Percentiles rank a stretch among this genome's conserved stretches.
phyloP scores from a whole-genome alignment of 2,888 invertebrate species.

The Euplexia lucipara region DNA sequence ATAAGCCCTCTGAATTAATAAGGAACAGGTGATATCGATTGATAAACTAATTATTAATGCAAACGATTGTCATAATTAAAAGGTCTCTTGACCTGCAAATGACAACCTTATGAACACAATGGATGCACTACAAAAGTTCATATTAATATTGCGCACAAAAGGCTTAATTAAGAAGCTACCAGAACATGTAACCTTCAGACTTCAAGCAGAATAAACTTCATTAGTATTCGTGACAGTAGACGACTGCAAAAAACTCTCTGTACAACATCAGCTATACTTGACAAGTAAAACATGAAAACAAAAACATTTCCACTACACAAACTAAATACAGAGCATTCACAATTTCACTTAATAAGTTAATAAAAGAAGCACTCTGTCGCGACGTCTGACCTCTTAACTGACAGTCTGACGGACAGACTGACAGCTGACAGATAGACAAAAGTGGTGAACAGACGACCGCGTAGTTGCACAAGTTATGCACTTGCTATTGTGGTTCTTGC shows the following conservation, averaged over 20 bases:
- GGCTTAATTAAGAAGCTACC: slow-evolving; percentile 44
- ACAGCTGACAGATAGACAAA: slow-evolving; percentile 61
- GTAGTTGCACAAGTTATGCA: slow-evolving; percentile 62
- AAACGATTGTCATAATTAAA: slow-evolving; percentile 25
- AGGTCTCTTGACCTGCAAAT: slow-evolving; percentile 21
- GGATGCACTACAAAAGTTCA: slow-evolving; percentile 30
- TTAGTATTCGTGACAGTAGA: slow-evolving; percentile 23
- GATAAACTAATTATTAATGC: slow-evolving; percentile 23
- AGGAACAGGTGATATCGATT: slow-evolving; percentile 31
- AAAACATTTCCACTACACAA: slow-evolving; percentile 41
- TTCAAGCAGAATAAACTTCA: slow-evolving; percentile 28
- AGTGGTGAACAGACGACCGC: slow-evolving; percentile 43
- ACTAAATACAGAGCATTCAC: slow-evolving; percentile 41
- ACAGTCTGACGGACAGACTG: slow-evolving; percentile 51
- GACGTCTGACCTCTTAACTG: slow-evolving; percentile 66
- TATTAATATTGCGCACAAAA: slow-evolving; percentile 24
- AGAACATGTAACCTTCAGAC: slow-evolving; percentile 23
- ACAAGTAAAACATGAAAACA: slow-evolving; percentile 53
- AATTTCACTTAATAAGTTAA: slow-evolving; percentile 55
- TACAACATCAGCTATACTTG: slow-evolving; percentile 32
- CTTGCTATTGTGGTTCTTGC: slow-evolving; percentile 53
- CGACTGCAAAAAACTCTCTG: slow-evolving; percentile 45
- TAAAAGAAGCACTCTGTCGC: slow-evolving; percentile 56
- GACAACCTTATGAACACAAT: slow-evolving; percentile 36
- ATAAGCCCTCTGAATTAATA: slow-evolving; percentile 17